Conservation (phyloP, 1,140 invertebrate genomes). For the Cotesia vestalis region DNA sequence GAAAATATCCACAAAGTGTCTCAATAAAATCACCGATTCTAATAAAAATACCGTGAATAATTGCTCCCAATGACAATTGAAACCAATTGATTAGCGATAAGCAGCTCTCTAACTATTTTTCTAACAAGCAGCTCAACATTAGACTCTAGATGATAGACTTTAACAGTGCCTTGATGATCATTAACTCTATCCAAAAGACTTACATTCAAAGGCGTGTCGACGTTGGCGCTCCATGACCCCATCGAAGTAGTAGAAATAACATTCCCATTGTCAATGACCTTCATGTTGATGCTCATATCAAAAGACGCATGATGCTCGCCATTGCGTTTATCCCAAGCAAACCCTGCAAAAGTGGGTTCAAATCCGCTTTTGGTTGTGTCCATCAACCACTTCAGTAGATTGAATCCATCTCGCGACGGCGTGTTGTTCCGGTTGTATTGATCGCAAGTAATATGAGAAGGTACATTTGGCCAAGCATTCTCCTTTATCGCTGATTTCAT, state of each 20-base stretch:
- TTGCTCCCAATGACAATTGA: no score
- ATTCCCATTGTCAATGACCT: slow-evolving; percentile 50
- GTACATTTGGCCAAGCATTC: slow-evolving; percentile 75
- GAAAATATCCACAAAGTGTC: no score
- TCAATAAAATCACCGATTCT: no score
- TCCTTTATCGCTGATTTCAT: slow-evolving; percentile 75
- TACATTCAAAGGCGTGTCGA: slow-evolving; percentile 49
- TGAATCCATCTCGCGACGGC: slow-evolving; percentile 69
- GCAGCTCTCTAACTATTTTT: no score
- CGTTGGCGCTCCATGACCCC: slow-evolving; percentile 55
- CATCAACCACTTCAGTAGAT: slow-evolving; percentile 69
- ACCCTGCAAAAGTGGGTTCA: slow-evolving; percentile 53
- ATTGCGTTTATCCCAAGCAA: slow-evolving; percentile 56
- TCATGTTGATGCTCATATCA: slow-evolving; percentile 48
- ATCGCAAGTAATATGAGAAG: slow-evolving; percentile 76
- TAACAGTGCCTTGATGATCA: not conserved
- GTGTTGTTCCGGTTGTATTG: slow-evolving; percentile 79
- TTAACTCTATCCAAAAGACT: slow-evolving; percentile 23
- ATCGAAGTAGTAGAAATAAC: slow-evolving; percentile 39
- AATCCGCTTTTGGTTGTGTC: slow-evolving; percentile 48
- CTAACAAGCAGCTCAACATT: no score
- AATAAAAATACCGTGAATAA: no score
- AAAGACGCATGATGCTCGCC: slow-evolving; percentile 53
- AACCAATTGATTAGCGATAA: no score
- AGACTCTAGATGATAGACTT: not conserved